These are phyloP conservation scores for Berghia stephanieae DNA, from an alignment of 1,140 invertebrate genomes.

Conservation along the genomic window DNA sequence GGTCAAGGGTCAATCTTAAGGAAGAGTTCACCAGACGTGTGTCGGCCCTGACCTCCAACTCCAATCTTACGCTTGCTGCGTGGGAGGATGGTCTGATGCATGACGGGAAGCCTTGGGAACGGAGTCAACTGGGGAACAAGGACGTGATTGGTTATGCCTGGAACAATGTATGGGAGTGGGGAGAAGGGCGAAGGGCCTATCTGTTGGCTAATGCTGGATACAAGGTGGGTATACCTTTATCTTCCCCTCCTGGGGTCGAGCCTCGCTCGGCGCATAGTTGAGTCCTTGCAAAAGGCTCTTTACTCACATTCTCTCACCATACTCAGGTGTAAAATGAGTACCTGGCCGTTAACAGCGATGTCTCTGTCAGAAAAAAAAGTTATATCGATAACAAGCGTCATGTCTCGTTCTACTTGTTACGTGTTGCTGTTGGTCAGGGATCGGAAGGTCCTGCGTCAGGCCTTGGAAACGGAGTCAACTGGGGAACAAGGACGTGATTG, in stretches of 20 bases:
- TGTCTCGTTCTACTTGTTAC: too few relatives aligned
- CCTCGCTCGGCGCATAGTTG: too few relatives aligned
- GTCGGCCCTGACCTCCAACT: conserved; percentile 31
- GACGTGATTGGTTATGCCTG: conserved; percentile 51
- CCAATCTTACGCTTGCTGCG: conserved; percentile 40
- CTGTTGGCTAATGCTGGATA: conserved; percentile 49
- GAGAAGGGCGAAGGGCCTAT: conserved; percentile 38
- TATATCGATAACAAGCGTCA: too few relatives aligned
- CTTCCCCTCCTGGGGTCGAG: neutral
- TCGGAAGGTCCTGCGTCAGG: too few relatives aligned
- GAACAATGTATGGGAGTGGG: conserved; percentile 64
- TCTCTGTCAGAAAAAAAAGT: too few relatives aligned
- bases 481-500: conserved; percentile 40
- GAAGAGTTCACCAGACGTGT: conserved; percentile 43
- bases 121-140: conserved; percentile 31
- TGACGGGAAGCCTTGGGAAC: neutral
- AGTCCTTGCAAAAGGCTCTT: too few relatives aligned
- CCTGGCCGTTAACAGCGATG: too few relatives aligned
- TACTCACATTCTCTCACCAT: too few relatives aligned
- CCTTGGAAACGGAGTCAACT: conserved; percentile 28
- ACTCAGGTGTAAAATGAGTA: too few relatives aligned
- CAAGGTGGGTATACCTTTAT: conserved; percentile 39
- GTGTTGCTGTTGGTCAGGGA: too few relatives aligned
- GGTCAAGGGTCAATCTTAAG: conserved; percentile 32
- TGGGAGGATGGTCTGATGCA: conserved; percentile 59